Conservation (phyloP, 2,888 invertebrate genomes). For the Caenorhabditis virilis region DNA sequence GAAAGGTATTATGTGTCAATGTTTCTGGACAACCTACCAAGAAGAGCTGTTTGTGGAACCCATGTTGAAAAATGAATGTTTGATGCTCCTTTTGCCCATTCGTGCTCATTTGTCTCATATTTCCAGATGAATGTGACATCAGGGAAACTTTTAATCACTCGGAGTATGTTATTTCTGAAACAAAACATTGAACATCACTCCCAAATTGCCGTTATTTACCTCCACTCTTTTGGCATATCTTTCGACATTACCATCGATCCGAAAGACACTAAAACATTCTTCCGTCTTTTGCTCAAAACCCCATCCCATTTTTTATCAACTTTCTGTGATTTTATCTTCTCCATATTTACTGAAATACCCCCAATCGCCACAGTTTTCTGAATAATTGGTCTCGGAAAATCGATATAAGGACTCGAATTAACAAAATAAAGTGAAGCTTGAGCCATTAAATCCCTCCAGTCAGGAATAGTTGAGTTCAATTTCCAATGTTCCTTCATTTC, state of each 20-base stretch:
- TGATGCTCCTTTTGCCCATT: conserved; percentile 16
- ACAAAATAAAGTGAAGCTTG: conserved; percentile 3
- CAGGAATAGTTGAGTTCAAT: background rate
- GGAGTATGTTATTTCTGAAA: conserved; percentile 23
- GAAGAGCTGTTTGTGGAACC: conserved; percentile 51
- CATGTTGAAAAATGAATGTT: conserved; percentile 49
- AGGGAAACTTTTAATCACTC: conserved; percentile 23
- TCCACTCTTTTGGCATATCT: conserved; percentile 1
- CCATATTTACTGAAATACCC: conserved; percentile 19
- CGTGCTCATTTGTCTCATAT: conserved; percentile 36
- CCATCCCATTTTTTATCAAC: too few species aligned
- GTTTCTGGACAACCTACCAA: conserved; percentile 22
- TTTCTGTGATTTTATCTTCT: too few species aligned
- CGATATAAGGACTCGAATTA: background rate
- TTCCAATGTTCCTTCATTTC: background rate
- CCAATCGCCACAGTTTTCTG: conserved; percentile 3
- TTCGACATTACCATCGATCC: conserved; percentile 8
- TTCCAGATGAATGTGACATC: conserved; percentile 53
- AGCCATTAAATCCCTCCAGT: background rate
- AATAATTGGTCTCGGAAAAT: too few species aligned
- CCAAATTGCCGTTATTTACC: too few species aligned
- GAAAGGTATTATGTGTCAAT: background rate
- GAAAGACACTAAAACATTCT: too few species aligned
- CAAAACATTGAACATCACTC: too few species aligned
- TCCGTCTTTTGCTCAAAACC: too few species aligned